Conservation (phyloP, 2,888 invertebrate species). For the Drosophila rellima region DNA sequence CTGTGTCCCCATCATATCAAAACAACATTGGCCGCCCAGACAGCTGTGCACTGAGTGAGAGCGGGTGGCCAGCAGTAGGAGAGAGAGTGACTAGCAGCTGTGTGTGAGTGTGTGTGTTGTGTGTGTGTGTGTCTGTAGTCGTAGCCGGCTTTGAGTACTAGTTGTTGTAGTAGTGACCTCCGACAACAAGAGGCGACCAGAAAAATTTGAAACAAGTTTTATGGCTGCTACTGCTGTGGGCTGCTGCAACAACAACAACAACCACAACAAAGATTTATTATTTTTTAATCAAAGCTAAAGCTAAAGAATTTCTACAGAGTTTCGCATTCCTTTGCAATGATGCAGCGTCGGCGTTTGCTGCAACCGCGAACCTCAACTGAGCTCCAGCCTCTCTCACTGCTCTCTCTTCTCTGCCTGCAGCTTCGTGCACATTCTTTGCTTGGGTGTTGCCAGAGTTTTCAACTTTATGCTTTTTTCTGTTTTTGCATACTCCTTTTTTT, state of each 20-base stretch:
- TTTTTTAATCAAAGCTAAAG: conserved; percentile 72
- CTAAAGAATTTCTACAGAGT: conserved; percentile 55
- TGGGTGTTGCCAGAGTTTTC: conserved; percentile 38
- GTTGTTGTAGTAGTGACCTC: conserved; percentile 68
- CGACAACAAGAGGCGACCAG: conserved; percentile 69
- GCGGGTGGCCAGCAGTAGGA: conserved; percentile 17
- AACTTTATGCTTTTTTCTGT: conserved; percentile 10
- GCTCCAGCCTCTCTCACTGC: conserved; percentile 1
- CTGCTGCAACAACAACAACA: conserved; percentile 24
- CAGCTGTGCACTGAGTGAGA: conserved; percentile 60
- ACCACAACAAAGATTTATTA: conserved; percentile 67
- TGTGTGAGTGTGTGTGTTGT: conserved; percentile 13
- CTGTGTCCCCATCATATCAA: conserved; percentile 40
- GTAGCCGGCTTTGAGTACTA: conserved; percentile 31
- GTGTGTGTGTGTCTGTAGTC: conserved; percentile 47
- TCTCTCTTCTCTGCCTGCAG: not conserved
- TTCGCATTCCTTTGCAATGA: conserved; percentile 68
- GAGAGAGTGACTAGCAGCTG: conserved; percentile 45
- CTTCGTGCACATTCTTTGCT: conserved; percentile 28
- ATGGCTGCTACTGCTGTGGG: conserved; percentile 37
- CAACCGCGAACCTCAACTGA: conserved; percentile 6
- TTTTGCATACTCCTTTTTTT: conserved; percentile 14
- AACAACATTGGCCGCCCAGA: conserved; percentile 61
- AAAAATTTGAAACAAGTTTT: conserved; percentile 71
- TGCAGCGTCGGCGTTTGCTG: conserved; percentile 15